Evolutionary conservation across 1,140 invertebrate genomes (phyloP).

Genomic region (Helicoverpa armigera): DNA sequence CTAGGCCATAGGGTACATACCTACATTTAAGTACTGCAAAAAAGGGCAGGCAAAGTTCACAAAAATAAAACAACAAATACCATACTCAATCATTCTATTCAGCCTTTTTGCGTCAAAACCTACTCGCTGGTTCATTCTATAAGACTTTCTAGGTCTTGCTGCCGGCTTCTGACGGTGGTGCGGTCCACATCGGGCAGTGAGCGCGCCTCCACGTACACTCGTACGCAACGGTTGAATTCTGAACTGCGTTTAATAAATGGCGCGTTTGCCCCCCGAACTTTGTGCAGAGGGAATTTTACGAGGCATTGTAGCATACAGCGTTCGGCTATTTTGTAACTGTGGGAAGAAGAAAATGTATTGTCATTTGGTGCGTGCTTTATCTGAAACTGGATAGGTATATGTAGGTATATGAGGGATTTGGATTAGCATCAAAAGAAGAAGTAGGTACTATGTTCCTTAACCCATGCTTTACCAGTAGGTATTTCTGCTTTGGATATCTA

Average conservation of each 20-base stretch:
- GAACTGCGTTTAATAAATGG: slow-evolving; percentile 70
- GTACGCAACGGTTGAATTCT: slow-evolving; percentile 64
- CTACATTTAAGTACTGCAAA: no score
- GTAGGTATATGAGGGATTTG: no score
- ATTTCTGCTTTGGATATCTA: no score
- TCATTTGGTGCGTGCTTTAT: no score
- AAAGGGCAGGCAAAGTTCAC: no score
- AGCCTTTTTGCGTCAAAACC: not conserved
- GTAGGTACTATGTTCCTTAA: not conserved
- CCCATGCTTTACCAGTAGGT: no score
- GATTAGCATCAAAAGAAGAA: not conserved
- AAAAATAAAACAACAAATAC: not conserved
- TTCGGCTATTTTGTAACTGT: slow-evolving; percentile 78
- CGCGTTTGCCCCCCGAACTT: slow-evolving; percentile 66
- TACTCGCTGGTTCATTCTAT: slow-evolving; percentile 54
- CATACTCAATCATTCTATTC: not conserved
- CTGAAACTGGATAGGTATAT: no score
- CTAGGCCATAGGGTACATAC: no score
- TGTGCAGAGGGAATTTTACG: slow-evolving; percentile 71
- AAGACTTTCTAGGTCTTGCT: slow-evolving; percentile 53
- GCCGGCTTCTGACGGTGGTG: not conserved
- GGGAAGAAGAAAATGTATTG: not conserved
- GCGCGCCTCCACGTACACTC: slow-evolving; percentile 70
- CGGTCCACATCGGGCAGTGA: slow-evolving; percentile 53
- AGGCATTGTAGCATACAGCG: slow-evolving; percentile 74